Conservation (phyloP, 2,797 vertebrate species). For the Amniataba percoides region DNA sequence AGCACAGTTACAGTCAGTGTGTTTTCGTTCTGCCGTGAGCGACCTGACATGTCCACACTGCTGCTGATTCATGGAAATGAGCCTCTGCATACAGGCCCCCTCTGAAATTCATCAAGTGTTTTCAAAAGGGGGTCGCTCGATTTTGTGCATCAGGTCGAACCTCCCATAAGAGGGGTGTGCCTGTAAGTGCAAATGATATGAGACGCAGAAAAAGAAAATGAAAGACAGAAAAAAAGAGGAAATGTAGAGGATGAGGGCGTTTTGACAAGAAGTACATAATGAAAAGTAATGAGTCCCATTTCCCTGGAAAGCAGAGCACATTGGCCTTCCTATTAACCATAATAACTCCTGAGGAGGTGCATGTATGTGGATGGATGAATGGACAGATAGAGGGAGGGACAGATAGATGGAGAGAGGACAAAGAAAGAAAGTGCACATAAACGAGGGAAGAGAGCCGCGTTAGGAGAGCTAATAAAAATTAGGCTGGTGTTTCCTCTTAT, state of each 20-base stretch:
- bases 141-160: slow-evolving; percentile 43
- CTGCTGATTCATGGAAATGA: slow-evolving; percentile 25
- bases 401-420: neutral
- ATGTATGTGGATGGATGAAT: slow-evolving; percentile 40
- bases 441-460: slow-evolving; percentile 11
- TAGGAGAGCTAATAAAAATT: slow-evolving; percentile 22
- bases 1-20: slow-evolving; percentile 25
- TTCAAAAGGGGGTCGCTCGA: slow-evolving; percentile 10
- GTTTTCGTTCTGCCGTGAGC: slow-evolving; percentile 31
- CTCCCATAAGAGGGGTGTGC: neutral
- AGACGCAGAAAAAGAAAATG: neutral
- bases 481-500: slow-evolving; percentile 18
- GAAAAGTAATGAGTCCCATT: slow-evolving; percentile 70
- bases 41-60: slow-evolving; percentile 26
- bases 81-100: neutral
- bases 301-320: slow-evolving; percentile 49
- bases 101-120: neutral
- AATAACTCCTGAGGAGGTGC: slow-evolving; percentile 38
- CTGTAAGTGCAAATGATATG: slow-evolving; percentile 4
- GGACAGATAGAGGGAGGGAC: slow-evolving; percentile 34
- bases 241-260: slow-evolving; percentile 27
- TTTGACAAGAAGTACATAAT: slow-evolving; percentile 53
- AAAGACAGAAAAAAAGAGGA: neutral
- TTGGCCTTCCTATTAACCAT: slow-evolving; percentile 48
- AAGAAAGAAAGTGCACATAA: neutral